Conservation (phyloP, 1,140 invertebrate genomes). For the Platyscapa corneri region DNA sequence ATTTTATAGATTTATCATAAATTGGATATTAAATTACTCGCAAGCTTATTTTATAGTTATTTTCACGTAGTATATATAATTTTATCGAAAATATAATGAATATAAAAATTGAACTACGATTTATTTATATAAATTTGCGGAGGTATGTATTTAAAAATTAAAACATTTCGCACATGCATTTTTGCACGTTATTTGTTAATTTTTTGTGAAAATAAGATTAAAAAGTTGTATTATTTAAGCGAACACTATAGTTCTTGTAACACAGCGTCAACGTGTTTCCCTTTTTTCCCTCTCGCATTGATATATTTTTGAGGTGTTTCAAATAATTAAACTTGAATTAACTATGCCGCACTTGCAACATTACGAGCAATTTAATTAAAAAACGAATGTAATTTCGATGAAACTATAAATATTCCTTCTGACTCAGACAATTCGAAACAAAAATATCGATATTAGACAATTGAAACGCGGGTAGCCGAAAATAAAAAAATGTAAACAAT, state of each 20-base stretch:
- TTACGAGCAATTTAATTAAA: not conserved
- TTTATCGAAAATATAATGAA: no score
- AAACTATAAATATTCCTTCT: constrained; percentile 6
- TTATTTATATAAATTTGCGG: no score
- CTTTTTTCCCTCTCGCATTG: not conserved
- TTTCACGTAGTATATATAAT: no score
- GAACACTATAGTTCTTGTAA: not conserved
- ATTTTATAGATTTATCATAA: no score
- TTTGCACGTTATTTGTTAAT: not conserved
- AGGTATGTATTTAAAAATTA: not conserved
- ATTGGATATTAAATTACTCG: no score
- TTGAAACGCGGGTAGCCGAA: not conserved
- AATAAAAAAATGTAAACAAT: constrained; percentile 22
- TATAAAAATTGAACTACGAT: no score
- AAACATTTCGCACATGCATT: not conserved
- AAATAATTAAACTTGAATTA: not conserved
- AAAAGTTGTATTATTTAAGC: not conserved
- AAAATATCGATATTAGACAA: not conserved
- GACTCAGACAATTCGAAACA: not conserved
- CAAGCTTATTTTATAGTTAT: no score
- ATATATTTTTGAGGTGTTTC: not conserved
- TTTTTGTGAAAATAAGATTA: no score
- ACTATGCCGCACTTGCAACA: not conserved
- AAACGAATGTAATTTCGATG: constrained; percentile 17
- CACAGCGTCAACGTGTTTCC: not conserved